phyloP scores from a whole-genome alignment of 2,113 vertebrate species.

The Centropus bengalensis region DNA sequence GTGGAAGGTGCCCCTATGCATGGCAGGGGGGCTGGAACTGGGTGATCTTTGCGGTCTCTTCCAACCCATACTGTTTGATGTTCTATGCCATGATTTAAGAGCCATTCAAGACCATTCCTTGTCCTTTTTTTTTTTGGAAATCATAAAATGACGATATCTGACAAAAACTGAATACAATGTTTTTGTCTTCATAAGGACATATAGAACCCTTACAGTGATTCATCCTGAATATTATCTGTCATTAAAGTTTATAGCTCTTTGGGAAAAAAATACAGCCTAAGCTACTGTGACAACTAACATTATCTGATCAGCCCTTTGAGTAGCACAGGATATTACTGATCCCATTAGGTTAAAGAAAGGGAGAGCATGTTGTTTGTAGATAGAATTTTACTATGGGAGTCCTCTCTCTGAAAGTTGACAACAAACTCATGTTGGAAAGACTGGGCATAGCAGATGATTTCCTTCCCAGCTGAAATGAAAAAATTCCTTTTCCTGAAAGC shows the following conservation, averaged over 20 bases:
- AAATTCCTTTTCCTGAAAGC: neutral
- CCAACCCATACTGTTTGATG: no score
- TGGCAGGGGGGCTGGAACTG: no score
- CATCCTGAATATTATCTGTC: neutral
- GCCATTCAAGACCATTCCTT: neutral
- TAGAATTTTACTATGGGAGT: neutral
- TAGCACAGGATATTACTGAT: neutral
- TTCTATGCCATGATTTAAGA: neutral
- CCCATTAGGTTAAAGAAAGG: neutral
- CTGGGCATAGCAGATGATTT: neutral
- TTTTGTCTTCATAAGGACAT: neutral
- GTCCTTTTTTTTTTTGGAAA: neutral
- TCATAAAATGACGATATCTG: neutral
- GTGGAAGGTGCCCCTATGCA: no score
- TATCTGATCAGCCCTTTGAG: neutral
- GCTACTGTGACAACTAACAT: neutral
- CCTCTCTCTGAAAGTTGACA: neutral
- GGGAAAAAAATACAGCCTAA: neutral
- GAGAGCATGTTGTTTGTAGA: neutral
- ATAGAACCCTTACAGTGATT: neutral
- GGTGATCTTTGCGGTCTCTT: no score
- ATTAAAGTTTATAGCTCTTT: neutral
- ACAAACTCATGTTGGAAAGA: neutral
- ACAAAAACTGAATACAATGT: neutral
- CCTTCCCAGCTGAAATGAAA: neutral